Evolutionary conservation across 2,113 vertebrate genomes (phyloP).

Genomic region (Forbesichthys papilliferus): DNA sequence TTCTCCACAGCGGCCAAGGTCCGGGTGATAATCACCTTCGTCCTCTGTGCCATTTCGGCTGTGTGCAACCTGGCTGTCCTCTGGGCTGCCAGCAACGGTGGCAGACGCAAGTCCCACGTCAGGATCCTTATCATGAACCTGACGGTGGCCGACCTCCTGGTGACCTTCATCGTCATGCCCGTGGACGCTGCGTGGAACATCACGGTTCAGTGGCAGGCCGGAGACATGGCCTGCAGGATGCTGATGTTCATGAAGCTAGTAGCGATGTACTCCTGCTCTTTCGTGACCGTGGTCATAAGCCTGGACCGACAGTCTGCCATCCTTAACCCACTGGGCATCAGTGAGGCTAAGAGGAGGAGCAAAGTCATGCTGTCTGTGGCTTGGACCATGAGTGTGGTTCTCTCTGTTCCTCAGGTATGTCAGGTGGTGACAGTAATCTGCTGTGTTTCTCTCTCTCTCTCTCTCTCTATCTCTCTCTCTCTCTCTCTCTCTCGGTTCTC

Average conservation of each 20-base stretch:
- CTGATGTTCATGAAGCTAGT: constrained; percentile 87
- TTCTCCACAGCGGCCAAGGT: constrained; percentile 85
- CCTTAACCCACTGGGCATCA: constrained; percentile 81
- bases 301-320: constrained; percentile 85
- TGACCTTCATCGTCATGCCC: constrained; percentile 86
- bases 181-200: constrained; percentile 87
- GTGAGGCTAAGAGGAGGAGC: constrained; percentile 78
- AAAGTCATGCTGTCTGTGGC: constrained; percentile 79
- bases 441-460: background rate
- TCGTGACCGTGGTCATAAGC: constrained; percentile 86
- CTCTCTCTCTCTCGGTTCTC: background rate
- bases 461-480: constrained; percentile 1
- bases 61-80: constrained; percentile 80
- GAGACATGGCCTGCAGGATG: constrained; percentile 80
- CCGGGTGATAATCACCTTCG: constrained; percentile 81
- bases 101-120: constrained; percentile 79
- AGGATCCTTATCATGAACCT: constrained; percentile 83
- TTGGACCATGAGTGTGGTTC: constrained; percentile 80
- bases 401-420: constrained; percentile 83
- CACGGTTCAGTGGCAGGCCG: constrained; percentile 85
- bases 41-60: constrained; percentile 75
- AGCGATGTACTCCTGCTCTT: constrained; percentile 87
- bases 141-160: constrained; percentile 81
- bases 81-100: constrained; percentile 70
- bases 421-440: background rate